These are phyloP conservation scores for Synaphobranchus kaupii DNA, from an alignment of 2,797 vertebrate genomes.

Conservation along the genomic window DNA sequence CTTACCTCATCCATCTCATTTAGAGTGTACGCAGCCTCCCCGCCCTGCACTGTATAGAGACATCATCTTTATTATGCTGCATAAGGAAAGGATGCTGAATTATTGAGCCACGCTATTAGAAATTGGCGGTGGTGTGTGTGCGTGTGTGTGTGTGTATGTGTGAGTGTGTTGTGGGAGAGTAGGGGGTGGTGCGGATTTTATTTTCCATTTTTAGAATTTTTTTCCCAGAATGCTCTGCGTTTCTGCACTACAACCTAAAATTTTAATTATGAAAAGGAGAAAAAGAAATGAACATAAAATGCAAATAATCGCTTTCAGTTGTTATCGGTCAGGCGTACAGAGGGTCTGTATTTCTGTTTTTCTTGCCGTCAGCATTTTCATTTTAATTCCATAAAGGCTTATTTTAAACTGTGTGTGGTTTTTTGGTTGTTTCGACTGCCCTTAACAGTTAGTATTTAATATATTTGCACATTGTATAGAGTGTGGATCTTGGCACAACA, in stretches of 20 bases:
- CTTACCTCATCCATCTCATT: slow-evolving; percentile 78
- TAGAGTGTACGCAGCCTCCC: slow-evolving; percentile 59
- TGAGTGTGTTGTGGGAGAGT: too few relatives aligned
- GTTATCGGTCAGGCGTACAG: slow-evolving; percentile 18
- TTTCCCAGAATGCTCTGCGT: background rate
- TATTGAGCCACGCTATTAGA: slow-evolving; percentile 64
- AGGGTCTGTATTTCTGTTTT: background rate
- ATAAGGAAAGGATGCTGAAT: slow-evolving; percentile 64
- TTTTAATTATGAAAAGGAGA: background rate
- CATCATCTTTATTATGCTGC: slow-evolving; percentile 69
- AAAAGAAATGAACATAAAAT: background rate
- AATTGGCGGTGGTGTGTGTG: slow-evolving; percentile 35
- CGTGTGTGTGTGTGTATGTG: slow-evolving; percentile 4
- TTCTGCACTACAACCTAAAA: background rate
- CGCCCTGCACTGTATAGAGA: slow-evolving; percentile 65
- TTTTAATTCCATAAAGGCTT: slow-evolving; percentile 20
- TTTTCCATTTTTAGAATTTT: background rate
- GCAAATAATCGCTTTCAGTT: background rate
- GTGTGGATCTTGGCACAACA: background rate
- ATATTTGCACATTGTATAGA: slow-evolving; percentile 18
- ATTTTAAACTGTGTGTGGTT: background rate
- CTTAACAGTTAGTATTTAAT: slow-evolving; percentile 16
- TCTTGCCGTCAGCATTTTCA: slow-evolving; percentile 18
- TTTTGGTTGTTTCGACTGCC: background rate
- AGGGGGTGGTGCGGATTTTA: background rate